Conservation (phyloP, 2,113 vertebrate species). For the Noturus placidus region DNA sequence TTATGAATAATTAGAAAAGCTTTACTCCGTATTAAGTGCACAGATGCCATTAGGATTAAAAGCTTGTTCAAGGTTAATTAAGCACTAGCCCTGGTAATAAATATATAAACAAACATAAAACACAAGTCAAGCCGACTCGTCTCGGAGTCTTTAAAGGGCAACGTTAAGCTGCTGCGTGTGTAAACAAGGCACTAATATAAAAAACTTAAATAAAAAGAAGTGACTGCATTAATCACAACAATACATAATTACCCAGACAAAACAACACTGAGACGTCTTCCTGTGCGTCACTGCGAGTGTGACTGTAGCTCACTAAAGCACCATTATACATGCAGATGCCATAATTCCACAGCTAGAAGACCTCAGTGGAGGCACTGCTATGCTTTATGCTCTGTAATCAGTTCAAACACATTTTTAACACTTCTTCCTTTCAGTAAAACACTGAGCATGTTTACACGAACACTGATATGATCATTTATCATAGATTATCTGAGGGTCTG, state of each 20-base stretch:
- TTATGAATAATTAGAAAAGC: background rate
- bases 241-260: constrained; percentile 20
- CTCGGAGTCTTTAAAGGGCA: background rate
- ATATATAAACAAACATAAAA: constrained; percentile 31
- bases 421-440: background rate
- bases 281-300: background rate
- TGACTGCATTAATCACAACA: background rate
- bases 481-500: background rate
- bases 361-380: background rate
- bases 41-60: constrained; percentile 10
- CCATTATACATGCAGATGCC: background rate
- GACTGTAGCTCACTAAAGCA: background rate
- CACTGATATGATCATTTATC: background rate
- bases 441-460: background rate
- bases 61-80: constrained; percentile 7
- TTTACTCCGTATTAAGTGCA: background rate
- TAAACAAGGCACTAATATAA: constrained; percentile 1
- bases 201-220: background rate
- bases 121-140: background rate
- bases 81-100: constrained; percentile 4
- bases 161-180: background rate
- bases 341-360: background rate
- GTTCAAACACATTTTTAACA: background rate
- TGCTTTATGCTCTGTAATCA: background rate
- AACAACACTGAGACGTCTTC: constrained; percentile 1